These are phyloP conservation scores for Apaloderma vittatum DNA, from an alignment of 2,113 vertebrate species.

Conservation along the genomic window DNA sequence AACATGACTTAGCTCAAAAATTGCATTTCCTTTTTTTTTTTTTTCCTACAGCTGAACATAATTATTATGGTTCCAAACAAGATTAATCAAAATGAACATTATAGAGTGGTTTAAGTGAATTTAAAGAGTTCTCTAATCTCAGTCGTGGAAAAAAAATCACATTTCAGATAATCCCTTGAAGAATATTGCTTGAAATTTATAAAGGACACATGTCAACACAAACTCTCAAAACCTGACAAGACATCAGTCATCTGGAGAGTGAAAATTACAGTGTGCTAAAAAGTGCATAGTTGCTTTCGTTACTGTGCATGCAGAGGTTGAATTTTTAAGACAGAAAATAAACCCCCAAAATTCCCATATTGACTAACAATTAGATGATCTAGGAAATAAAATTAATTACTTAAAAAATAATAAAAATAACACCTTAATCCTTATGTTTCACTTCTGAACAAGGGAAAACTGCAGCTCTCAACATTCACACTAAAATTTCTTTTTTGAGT, in stretches of 20 bases:
- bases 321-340: not conserved
- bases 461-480: not conserved
- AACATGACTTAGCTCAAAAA: conserved; percentile 31
- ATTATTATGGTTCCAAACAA: not conserved
- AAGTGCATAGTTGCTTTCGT: not conserved
- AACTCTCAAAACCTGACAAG: not conserved
- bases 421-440: not conserved
- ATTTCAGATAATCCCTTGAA: not conserved
- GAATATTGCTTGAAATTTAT: not conserved
- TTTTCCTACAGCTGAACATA: not conserved
- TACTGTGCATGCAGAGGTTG: not conserved
- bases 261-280: not conserved
- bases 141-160: not conserved
- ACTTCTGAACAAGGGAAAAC: not conserved
- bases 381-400: not conserved
- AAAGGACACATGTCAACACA: not conserved
- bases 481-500: not conserved
- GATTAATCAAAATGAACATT: not conserved
- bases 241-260: not conserved
- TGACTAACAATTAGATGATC: not conserved
- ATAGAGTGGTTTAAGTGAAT: not conserved
- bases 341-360: not conserved
- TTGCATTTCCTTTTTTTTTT: not conserved
- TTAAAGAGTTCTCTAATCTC: not conserved
- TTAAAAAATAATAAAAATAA: not conserved